phyloP scores from a whole-genome alignment of 2,888 invertebrate species.

The Nomada goodeniana region DNA sequence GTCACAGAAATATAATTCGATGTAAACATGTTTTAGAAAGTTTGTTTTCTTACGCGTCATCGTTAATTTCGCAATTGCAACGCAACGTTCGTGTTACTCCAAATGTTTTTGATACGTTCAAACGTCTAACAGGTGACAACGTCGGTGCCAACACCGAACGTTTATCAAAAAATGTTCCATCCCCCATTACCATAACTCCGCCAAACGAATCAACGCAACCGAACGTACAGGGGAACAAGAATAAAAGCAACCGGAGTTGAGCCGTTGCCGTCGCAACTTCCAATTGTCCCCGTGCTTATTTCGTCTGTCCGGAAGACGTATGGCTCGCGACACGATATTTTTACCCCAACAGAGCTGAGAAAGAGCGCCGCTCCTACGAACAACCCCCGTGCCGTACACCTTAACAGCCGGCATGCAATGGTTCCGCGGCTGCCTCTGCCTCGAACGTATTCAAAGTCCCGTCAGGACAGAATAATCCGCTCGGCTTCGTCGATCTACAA shows the following conservation, averaged over 20 bases:
- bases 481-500: constrained; percentile 74
- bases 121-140: no score
- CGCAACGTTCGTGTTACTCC: no score
- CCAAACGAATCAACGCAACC: neutral
- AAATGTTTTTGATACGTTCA: no score
- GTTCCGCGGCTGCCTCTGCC: constrained; percentile 58
- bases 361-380: neutral
- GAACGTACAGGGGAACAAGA: neutral
- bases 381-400: neutral
- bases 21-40: no score
- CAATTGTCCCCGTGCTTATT: constrained; percentile 81
- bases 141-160: no score
- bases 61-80: no score
- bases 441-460: constrained; percentile 70
- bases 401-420: constrained; percentile 9
- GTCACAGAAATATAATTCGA: no score
- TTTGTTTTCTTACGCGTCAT: no score
- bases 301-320: constrained; percentile 82
- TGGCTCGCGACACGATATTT: constrained; percentile 73
- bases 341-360: constrained; percentile 65
- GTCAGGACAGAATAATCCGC: constrained; percentile 76
- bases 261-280: constrained; percentile 66
- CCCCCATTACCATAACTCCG: neutral
- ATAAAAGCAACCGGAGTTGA: constrained; percentile 18
- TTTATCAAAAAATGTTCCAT: neutral